Evolutionary conservation across 2,113 vertebrate species (phyloP).

Genomic region (Prionailurus viverrinus): DNA sequence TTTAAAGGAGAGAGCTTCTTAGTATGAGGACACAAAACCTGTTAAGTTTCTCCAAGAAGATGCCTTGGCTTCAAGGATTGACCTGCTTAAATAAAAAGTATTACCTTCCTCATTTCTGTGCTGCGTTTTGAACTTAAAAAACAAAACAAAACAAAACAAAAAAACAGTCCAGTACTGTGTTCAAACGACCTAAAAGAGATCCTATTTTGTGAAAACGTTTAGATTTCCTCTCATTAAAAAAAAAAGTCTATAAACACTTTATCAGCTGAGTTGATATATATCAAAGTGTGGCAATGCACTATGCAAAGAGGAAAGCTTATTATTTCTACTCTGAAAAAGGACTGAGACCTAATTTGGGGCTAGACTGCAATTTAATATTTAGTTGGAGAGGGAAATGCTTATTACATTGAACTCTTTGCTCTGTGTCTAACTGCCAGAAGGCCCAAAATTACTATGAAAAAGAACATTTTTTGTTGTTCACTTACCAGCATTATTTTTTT

Average conservation of each 20-base stretch:
- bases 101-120: conserved; percentile 52
- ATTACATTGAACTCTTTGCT: conserved; percentile 66
- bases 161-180: neutral
- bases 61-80: neutral
- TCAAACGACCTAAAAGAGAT: conserved; percentile 38
- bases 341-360: conserved; percentile 58
- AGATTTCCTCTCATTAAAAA: neutral
- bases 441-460: conserved; percentile 65
- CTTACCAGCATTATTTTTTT: conserved; percentile 55
- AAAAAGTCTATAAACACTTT: conserved; percentile 40
- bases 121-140: conserved; percentile 55
- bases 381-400: conserved; percentile 60
- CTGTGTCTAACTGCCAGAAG: conserved; percentile 55
- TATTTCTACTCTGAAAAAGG: conserved; percentile 65
- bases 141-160: neutral
- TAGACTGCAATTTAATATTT: conserved; percentile 73
- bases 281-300: conserved; percentile 33
- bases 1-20: conserved; percentile 19
- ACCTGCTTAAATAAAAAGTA: conserved; percentile 48
- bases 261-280: conserved; percentile 53
- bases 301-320: conserved; percentile 43
- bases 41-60: conserved; percentile 26
- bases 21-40: neutral
- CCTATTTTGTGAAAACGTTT: neutral
- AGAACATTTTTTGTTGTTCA: conserved; percentile 51